Evolutionary conservation across 2,888 invertebrate species (phyloP), one percentile per base, ranked within the genome.

Genomic region (Muscina levida): DNA sequence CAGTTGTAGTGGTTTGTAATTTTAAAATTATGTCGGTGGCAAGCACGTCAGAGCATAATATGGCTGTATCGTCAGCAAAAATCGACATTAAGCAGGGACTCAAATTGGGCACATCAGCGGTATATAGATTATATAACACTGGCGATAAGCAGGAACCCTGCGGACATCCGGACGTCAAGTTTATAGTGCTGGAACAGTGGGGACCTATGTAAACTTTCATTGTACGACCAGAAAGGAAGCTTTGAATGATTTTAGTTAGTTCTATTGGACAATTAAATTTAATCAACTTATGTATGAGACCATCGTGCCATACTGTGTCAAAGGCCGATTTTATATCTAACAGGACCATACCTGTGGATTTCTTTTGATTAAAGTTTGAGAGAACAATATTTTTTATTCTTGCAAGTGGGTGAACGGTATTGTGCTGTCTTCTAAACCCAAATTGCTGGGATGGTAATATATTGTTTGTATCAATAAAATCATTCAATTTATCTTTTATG

Each of bases 271-370:
- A 24, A 8, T 56, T 24, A 56, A 24, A 24, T 1, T 56, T 24
- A 24, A 56, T 13, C 24, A 24, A 24, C 24, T 56, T 56, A 10
- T 24, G 11, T 10, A 24, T 24, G 8, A 56, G 24, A 10, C 17
- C 56, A 56, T 24, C 13, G 13, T 87, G 86, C 86, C 87, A 88
- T 1, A 89, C 86, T 13, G 83, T 81, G 79, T 88, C 85, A 75
- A 89, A 88, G 0, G 87, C 88, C 72, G 86, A 85, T 51, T 85
- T 83, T 1, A 88, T 78, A 65, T 89, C 88, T 0, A 89, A 75
- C 8, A 87, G 77, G 0, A 86, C 76, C 19, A 86, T 83, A 6
- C 84, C 85, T 2, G 85, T 86, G 4, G 77, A 74, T 66, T 85
- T 71, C 24, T 82, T 82, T 2, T 72, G 72, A 53, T 85, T 84